These are phyloP conservation scores for Chironomus tepperi DNA, from an alignment of 1,140 invertebrate genomes.

Conservation along the genomic window DNA sequence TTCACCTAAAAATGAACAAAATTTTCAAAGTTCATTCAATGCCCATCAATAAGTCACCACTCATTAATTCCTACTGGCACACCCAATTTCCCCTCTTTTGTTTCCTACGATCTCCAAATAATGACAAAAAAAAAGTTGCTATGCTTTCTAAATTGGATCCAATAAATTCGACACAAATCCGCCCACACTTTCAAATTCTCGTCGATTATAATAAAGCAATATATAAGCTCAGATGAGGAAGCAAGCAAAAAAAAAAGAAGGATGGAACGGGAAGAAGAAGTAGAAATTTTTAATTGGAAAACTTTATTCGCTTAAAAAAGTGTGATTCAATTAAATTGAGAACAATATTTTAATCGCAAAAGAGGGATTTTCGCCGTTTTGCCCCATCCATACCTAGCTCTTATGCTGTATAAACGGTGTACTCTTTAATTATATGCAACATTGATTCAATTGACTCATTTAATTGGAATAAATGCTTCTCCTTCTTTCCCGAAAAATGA, in stretches of 20 bases:
- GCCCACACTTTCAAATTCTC: neutral
- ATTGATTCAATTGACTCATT: conserved; percentile 9
- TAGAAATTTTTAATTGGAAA: conserved; percentile 22
- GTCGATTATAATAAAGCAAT: neutral
- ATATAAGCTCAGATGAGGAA: neutral
- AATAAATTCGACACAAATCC: conserved; percentile 2
- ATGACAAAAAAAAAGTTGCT: too few species aligned
- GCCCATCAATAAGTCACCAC: too few species aligned
- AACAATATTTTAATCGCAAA: conserved; percentile 20
- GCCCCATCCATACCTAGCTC: neutral
- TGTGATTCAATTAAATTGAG: conserved; percentile 21
- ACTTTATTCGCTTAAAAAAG: conserved; percentile 16
- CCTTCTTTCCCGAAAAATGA: neutral
- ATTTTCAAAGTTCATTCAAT: too few species aligned
- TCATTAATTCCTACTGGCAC: too few species aligned
- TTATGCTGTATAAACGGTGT: conserved; percentile 15
- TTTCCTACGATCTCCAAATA: too few species aligned
- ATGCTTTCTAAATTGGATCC: neutral
- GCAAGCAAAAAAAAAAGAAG: neutral
- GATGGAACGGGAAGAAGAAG: neutral
- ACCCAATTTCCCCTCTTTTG: too few species aligned
- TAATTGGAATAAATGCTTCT: conserved; percentile 16
- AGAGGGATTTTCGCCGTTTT: neutral
- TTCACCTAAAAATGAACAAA: too few species aligned
- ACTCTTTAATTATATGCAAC: conserved; percentile 23